Percentiles rank a stretch among this genome's conserved stretches.
phyloP scores from a whole-genome alignment of 1,140 invertebrate genomes.

The Coenobita brevimanus region DNA sequence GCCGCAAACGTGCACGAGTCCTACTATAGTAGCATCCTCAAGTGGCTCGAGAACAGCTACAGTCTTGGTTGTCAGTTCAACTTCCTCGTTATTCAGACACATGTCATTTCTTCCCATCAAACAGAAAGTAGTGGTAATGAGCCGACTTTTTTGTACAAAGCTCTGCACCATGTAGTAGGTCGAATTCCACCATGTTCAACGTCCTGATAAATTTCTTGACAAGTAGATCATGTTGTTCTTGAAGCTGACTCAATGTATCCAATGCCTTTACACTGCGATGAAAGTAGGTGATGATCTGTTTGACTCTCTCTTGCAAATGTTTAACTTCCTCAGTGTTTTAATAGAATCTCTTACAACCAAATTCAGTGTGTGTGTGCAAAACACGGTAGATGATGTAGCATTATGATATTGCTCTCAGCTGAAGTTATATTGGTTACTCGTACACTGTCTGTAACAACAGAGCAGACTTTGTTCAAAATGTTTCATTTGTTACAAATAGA shows the following conservation, averaged over 20 bases:
- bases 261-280: conserved; percentile 14
- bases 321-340: neutral
- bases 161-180: conserved; percentile 1
- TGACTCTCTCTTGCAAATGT: neutral
- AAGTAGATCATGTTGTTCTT: neutral
- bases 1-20: too few species aligned
- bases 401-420: neutral
- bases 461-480: neutral
- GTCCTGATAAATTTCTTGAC: conserved; percentile 3
- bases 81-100: too few species aligned
- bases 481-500: neutral
- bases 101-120: too few species aligned
- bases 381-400: neutral
- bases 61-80: too few species aligned
- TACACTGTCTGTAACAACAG: neutral
- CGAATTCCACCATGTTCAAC: conserved; percentile 25
- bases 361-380: conserved; percentile 11
- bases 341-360: neutral
- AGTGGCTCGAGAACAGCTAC: too few species aligned
- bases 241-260: neutral
- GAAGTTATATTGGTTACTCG: neutral
- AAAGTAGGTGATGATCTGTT: neutral
- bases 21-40: too few species aligned
- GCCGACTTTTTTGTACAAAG: too few species aligned
- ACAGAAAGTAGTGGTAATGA: too few species aligned